These are phyloP conservation scores for Enteromius afrohamiltoni DNA, from an alignment of 2,797 vertebrate species.

Conservation along the genomic window DNA sequence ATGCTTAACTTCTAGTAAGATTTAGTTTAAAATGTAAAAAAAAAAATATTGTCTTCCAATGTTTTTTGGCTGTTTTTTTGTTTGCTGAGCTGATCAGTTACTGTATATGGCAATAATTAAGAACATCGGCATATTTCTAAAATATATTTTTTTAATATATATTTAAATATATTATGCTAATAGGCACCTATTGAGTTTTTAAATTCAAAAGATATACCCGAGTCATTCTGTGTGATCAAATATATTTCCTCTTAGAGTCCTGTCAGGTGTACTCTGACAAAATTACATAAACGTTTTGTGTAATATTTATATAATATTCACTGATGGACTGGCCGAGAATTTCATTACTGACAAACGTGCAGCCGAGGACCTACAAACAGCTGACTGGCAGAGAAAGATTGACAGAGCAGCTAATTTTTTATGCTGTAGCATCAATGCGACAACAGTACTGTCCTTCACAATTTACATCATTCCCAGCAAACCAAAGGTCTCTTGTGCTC, in stretches of 20 bases:
- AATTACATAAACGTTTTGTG: constrained; percentile 18
- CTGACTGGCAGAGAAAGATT: constrained; percentile 25
- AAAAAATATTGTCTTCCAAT: not conserved
- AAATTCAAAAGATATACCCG: not conserved
- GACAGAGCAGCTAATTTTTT: constrained; percentile 28
- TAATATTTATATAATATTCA: constrained; percentile 21
- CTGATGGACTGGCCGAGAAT: constrained; percentile 34
- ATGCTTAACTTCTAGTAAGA: not conserved
- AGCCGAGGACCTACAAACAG: constrained; percentile 16
- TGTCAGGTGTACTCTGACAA: not conserved
- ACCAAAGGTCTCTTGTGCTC: constrained; percentile 45
- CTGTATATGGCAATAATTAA: not conserved
- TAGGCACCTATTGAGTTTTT: not conserved
- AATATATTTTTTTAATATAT: not conserved
- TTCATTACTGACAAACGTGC: constrained; percentile 35
- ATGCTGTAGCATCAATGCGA: constrained; percentile 11
- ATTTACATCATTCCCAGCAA: constrained; percentile 28
- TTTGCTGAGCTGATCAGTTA: not conserved
- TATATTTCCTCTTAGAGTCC: not conserved
- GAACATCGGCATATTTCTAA: not conserved
- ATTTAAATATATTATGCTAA: not conserved
- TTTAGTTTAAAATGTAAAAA: not conserved
- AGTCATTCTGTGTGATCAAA: not conserved
- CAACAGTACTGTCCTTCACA: constrained; percentile 36
- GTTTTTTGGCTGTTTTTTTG: not conserved